Base-by-base conservation (phyloP, 2,888 invertebrate genomes). In the Disparrhopalites patrizii region DNA sequence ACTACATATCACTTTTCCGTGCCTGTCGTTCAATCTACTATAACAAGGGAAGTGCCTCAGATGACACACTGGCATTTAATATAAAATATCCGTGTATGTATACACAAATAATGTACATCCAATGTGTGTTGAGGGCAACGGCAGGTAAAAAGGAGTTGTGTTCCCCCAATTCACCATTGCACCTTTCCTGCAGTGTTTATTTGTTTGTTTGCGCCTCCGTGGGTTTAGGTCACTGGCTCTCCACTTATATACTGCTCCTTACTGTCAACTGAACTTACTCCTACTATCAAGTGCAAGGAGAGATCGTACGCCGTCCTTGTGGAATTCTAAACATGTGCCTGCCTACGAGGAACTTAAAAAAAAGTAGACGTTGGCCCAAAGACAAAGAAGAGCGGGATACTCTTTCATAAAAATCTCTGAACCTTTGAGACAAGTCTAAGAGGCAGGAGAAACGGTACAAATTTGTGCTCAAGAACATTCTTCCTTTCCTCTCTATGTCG, bases 151-250 rank as follows among this genome's bases (percentile, higher is more conserved):
- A n/a, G n/a, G n/a, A n/a, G n/a, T n/a, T n/a, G n/a, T n/a, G n/a
- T n/a, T n/a, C n/a, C n/a, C n/a, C n/a, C n/a, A n/a, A n/a, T n/a
- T n/a, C n/a, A n/a, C n/a, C n/a, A n/a, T n/a, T n/a, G n/a, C n/a
- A n/a, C n/a, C n/a, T n/a, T n/a, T n/a, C n/a, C n/a, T n/a, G n/a
- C n/a, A n/a, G n/a, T n/a, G n/a, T n/a, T n/a, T n/a, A n/a, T 4
- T 13, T 43, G 15, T 43, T 43, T 43, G 43, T 43, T 43, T 43
- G 15, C 20, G n/a, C 20, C 43, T 36, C 36, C 13, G 27, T 23
- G n/a, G 31, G 54, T 55, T 47, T 55, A 28, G 54, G 54, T 55
- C 54, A 55, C 54, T 55, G 54, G 30, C 28, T 55, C 54, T 31
- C 27, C 18, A n/a, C 20, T 20, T 13, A n/a, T 43, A n/a, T 4